Conservation (phyloP, 2,888 invertebrate genomes). For the Drosophila anomalata region DNA sequence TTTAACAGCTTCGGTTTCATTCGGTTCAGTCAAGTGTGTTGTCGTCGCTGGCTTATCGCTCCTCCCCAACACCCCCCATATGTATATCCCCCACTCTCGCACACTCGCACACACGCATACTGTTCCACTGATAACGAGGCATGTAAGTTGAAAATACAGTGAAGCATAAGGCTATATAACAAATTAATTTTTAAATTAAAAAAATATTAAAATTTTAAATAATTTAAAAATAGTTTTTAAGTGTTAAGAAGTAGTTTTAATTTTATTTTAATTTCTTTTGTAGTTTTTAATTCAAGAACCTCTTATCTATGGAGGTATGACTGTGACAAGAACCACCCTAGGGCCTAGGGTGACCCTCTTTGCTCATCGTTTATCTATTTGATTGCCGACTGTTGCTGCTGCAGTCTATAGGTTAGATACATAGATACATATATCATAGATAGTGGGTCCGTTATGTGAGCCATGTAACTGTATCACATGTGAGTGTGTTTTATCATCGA, state of each 20-base stretch:
- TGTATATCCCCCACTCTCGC: too few relatives aligned
- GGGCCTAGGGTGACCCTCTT: background rate
- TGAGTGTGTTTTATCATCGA: slow-evolving; percentile 44
- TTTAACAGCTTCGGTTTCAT: slow-evolving; percentile 31
- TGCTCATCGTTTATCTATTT: slow-evolving; percentile 60
- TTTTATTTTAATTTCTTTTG: background rate
- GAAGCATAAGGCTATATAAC: background rate
- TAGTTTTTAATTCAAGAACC: background rate
- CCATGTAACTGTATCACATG: slow-evolving; percentile 25
- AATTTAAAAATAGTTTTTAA: background rate
- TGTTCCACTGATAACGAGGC: slow-evolving; percentile 53
- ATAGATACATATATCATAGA: slow-evolving; percentile 9
- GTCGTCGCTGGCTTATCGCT: slow-evolving; percentile 61
- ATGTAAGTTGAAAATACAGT: slow-evolving; percentile 38
- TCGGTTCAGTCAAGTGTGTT: slow-evolving; percentile 38
- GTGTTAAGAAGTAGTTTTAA: background rate
- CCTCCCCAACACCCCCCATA: slow-evolving; percentile 4
- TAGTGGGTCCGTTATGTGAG: slow-evolving; percentile 48
- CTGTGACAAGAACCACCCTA: background rate
- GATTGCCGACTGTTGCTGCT: slow-evolving; percentile 36
- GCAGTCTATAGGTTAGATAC: slow-evolving; percentile 6
- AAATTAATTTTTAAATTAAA: background rate
- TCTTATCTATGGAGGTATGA: background rate
- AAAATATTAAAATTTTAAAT: background rate
- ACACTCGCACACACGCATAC: slow-evolving; percentile 19